Percentiles rank a stretch among this genome's conserved stretches.
phyloP scores from a whole-genome alignment of 2,113 vertebrate species.

The Rhinolophus sinicus region DNA sequence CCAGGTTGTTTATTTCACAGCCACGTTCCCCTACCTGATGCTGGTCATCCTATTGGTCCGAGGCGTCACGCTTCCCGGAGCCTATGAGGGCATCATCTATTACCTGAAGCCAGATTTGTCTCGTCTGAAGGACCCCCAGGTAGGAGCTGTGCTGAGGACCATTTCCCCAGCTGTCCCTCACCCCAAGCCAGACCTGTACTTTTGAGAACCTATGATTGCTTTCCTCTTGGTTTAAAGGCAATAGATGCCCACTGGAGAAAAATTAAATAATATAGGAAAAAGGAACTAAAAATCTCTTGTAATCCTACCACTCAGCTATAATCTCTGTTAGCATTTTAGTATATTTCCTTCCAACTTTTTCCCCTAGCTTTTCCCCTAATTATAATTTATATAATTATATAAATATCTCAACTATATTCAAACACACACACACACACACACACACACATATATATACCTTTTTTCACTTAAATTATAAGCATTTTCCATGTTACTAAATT shows the following conservation, averaged over 20 bases:
- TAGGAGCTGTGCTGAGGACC: constrained; percentile 68
- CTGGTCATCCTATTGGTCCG: constrained; percentile 92
- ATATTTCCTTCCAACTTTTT: not conserved
- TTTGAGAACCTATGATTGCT: not conserved
- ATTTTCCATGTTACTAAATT: not conserved
- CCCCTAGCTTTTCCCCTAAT: not conserved
- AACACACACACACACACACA: too few species aligned
- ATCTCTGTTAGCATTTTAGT: not conserved
- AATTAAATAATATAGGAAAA: not conserved
- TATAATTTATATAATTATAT: too few species aligned
- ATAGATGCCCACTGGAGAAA: not conserved
- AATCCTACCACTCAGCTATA: not conserved
- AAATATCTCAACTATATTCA: too few species aligned
- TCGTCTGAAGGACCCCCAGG: constrained; percentile 94
- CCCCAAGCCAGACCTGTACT: not conserved
- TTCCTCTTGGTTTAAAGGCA: constrained; percentile 10
- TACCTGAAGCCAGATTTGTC: constrained; percentile 95
- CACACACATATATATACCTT: too few species aligned
- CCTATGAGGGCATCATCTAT: constrained; percentile 92
- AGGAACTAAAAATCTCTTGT: not conserved
- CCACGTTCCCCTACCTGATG: constrained; percentile 97
- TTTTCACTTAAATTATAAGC: not conserved
- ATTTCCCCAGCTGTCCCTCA: not conserved
- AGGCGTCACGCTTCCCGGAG: constrained; percentile 93
- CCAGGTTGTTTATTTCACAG: constrained; percentile 98